Conservation (phyloP, 2,113 vertebrate species). For the Toxotes chatareus region DNA sequence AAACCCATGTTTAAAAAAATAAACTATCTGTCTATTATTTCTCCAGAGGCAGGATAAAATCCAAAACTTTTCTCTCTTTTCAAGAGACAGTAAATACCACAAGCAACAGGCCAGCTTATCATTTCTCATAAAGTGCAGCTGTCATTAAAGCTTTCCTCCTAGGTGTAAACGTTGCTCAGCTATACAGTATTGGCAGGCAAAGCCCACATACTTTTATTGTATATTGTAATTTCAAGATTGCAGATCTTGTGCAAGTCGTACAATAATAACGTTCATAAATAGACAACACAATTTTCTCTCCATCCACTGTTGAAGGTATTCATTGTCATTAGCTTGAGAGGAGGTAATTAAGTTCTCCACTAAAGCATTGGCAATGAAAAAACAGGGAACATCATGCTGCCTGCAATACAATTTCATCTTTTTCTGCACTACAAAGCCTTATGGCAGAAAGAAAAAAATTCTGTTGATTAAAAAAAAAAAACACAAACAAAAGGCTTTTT, state of each 20-base stretch:
- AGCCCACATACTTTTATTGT: not conserved
- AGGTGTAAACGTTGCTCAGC: constrained; percentile 7
- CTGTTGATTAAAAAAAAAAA: not conserved
- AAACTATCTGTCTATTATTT: constrained; percentile 6
- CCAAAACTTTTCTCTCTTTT: not conserved
- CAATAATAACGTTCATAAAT: constrained; percentile 7
- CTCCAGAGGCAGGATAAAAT: constrained; percentile 4
- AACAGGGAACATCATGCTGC: not conserved
- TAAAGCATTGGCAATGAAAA: constrained; percentile 21
- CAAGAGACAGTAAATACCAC: constrained; percentile 10
- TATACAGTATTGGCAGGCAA: constrained; percentile 1
- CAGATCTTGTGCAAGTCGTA: constrained; percentile 12
- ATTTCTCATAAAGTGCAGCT: constrained; percentile 25
- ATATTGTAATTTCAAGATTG: constrained; percentile 15
- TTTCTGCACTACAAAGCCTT: constrained; percentile 4
- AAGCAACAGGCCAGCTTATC: constrained; percentile 17
- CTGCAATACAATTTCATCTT: constrained; percentile 9
- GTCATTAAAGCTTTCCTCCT: not conserved
- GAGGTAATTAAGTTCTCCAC: constrained; percentile 50
- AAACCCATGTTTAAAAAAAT: not conserved
- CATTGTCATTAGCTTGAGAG: constrained; percentile 40
- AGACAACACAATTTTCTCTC: constrained; percentile 27
- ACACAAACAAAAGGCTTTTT: not conserved
- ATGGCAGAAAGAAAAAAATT: not conserved
- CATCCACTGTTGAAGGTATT: constrained; percentile 25